Conservation (phyloP, 2,113 vertebrate species). For the Hystrix brachyura region DNA sequence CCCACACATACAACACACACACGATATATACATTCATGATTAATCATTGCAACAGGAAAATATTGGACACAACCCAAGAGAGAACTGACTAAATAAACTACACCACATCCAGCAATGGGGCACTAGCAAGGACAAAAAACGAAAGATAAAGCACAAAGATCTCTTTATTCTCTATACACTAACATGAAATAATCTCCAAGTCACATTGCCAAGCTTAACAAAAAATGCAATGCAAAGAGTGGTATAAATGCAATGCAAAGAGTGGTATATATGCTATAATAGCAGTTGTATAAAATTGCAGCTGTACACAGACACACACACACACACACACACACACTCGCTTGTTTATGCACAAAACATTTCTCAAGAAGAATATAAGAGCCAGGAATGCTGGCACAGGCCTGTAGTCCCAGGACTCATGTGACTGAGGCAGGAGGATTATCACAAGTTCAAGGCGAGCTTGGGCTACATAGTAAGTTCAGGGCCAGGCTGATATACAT, state of each 20-base stretch:
- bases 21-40: not conserved
- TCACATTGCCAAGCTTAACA: not conserved
- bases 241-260: not conserved
- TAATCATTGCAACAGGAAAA: slow-evolving; percentile 21
- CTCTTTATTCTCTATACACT: not conserved
- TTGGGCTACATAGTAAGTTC: not conserved
- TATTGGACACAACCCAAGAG: not conserved
- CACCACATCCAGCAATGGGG: not conserved
- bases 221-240: not conserved
- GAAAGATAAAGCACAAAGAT: not conserved
- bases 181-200: slow-evolving; percentile 24
- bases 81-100: not conserved
- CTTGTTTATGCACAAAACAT: not conserved
- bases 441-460: not conserved
- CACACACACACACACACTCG: not conserved
- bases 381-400: not conserved
- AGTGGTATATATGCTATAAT: not conserved
- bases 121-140: not conserved
- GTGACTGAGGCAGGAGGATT: not conserved
- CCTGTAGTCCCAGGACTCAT: not conserved
- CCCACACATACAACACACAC: too few relatives aligned
- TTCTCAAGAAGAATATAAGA: not conserved
- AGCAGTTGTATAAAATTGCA: not conserved
- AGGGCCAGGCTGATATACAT: not conserved
- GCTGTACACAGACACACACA: not conserved